Conservation (phyloP, 2,113 vertebrate genomes). For the Glaucidium brasilianum region DNA sequence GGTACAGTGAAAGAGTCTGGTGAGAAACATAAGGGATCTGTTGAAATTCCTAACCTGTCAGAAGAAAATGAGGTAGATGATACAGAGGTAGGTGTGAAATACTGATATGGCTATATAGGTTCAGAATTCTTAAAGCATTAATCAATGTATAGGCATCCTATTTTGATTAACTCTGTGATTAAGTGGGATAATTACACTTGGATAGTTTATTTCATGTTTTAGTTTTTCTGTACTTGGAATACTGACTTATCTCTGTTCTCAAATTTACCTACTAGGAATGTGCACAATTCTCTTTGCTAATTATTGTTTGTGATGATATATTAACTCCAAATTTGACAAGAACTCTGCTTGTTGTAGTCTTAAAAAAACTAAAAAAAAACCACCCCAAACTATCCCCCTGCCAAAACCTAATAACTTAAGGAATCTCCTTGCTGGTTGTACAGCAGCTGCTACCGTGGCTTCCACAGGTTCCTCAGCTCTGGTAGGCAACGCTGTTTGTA, state of each 20-base stretch:
- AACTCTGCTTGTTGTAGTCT: not conserved
- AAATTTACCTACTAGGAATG: not conserved
- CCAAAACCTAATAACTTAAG: not conserved
- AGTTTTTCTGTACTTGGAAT: not conserved
- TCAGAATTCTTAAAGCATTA: not conserved
- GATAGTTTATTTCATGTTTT: not conserved
- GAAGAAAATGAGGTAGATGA: conserved; percentile 78
- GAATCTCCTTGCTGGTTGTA: not conserved
- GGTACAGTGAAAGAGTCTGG: conserved; percentile 73
- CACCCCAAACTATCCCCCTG: too few relatives aligned
- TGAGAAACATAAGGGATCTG: conserved; percentile 70
- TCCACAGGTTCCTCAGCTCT: not conserved
- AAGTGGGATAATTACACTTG: not conserved
- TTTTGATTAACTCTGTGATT: not conserved
- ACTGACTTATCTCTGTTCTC: not conserved
- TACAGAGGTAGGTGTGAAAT: conserved; percentile 66
- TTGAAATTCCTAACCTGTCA: conserved; percentile 76
- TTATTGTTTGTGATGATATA: not conserved
- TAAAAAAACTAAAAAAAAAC: not conserved
- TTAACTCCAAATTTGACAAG: not conserved
- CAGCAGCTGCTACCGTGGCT: not conserved
- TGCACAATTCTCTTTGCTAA: not conserved
- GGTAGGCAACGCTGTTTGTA: not conserved
- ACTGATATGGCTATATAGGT: not conserved
- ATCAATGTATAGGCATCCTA: not conserved